Evolutionary conservation across 2,113 vertebrate species (phyloP).

Genomic region (Aegithalos caudatus): DNA sequence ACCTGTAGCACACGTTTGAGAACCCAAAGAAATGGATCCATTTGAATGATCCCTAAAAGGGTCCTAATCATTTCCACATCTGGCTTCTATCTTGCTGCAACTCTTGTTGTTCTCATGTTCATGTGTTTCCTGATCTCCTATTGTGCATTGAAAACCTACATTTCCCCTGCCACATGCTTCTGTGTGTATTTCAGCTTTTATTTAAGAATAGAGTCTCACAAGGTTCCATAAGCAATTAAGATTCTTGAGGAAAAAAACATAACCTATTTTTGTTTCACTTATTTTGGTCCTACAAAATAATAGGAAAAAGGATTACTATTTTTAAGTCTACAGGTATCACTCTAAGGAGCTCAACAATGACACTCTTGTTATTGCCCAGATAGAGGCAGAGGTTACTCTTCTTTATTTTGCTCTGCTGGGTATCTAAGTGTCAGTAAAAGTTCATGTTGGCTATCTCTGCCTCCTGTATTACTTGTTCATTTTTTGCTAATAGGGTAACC

Average conservation of each 20-base stretch:
- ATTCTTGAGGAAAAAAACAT: not conserved
- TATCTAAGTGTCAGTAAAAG: not conserved
- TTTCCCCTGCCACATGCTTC: not conserved
- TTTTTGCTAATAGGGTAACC: not conserved
- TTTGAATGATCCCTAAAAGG: not conserved
- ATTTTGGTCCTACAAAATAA: not conserved
- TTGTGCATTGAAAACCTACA: conserved; percentile 8
- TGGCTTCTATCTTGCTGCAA: conserved; percentile 6
- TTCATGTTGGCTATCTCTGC: not conserved
- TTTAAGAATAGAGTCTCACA: not conserved
- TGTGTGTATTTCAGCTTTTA: not conserved
- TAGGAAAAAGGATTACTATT: not conserved
- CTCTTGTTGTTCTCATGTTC: conserved; percentile 11
- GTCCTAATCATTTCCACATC: not conserved
- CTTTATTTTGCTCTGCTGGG: not conserved
- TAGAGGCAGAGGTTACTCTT: not conserved
- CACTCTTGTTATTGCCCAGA: not conserved
- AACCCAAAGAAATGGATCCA: not conserved
- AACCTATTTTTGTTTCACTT: not conserved
- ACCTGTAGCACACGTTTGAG: not conserved
- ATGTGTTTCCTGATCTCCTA: conserved; percentile 21
- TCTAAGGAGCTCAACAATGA: not conserved
- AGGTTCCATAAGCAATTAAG: not conserved
- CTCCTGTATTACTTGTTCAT: not conserved
- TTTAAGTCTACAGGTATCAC: not conserved